Evolutionary conservation across 2,113 vertebrate genomes (phyloP).

Genomic region (Passer domesticus): DNA sequence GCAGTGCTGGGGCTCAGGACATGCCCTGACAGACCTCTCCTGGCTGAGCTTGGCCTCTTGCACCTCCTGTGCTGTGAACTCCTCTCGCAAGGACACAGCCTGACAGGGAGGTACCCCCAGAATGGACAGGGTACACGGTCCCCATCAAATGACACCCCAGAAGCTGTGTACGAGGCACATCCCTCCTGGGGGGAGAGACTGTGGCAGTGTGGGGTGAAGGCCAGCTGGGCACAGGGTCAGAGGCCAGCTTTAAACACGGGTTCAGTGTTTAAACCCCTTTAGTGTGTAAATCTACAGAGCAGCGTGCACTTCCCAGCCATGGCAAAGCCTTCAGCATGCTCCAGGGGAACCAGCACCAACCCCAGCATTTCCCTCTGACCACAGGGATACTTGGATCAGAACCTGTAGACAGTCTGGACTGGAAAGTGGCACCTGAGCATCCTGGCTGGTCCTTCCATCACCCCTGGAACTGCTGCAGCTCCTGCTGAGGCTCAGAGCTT

Average conservation of each 20-base stretch:
- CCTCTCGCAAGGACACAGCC: background rate
- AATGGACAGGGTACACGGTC: fast-evolving
- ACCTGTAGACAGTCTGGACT: background rate
- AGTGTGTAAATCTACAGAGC: background rate
- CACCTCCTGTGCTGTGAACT: background rate
- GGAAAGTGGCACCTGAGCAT: background rate
- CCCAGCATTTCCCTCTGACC: fast-evolving
- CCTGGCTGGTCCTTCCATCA: fast-evolving
- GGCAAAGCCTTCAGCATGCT: background rate
- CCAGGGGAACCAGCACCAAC: fast-evolving
- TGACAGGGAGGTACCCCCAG: fast-evolving
- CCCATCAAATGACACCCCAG: background rate
- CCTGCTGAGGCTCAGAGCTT: background rate
- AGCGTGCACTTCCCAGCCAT: background rate
- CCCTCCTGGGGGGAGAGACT: background rate
- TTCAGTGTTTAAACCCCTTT: background rate
- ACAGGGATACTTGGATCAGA: background rate
- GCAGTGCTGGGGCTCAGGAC: background rate
- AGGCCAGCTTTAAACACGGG: background rate
- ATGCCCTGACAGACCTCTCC: fast-evolving
- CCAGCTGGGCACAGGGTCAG: background rate
- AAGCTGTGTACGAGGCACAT: background rate
- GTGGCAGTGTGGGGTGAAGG: fast-evolving
- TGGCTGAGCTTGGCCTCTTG: background rate
- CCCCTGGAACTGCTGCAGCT: fast-evolving